phyloP scores from a whole-genome alignment of 2,797 vertebrate genomes.

The Melanotaenia boesemani region DNA sequence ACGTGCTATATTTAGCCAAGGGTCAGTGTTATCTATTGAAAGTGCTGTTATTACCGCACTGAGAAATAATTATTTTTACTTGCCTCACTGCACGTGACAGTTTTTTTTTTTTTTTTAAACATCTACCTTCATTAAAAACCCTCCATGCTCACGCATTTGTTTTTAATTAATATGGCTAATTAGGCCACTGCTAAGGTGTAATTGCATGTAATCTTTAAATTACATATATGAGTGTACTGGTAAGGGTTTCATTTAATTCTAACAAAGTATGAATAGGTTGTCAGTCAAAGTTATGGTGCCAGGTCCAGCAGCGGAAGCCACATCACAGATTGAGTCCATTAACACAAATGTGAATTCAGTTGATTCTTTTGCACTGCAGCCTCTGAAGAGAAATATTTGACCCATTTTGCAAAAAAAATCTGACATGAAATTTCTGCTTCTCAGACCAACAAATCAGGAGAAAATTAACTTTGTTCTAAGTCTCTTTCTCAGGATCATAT shows the following conservation, averaged over 20 bases:
- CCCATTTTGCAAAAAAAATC: neutral
- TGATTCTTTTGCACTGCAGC: neutral
- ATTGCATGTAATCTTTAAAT: neutral
- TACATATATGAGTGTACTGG: neutral
- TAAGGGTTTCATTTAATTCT: neutral
- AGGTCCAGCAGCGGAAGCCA: neutral
- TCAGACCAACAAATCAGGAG: too few relatives aligned
- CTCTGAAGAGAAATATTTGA: neutral
- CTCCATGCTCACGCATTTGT: neutral
- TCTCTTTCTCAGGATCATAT: too few relatives aligned
- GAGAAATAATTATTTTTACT: too few relatives aligned
- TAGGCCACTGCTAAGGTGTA: neutral
- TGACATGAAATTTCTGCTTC: neutral
- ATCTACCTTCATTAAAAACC: neutral
- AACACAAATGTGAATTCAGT: neutral
- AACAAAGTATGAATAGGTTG: neutral
- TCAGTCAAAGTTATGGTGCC: neutral
- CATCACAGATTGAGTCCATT: neutral
- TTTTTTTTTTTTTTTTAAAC: neutral
- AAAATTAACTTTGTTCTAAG: too few relatives aligned
- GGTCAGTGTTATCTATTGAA: neutral
- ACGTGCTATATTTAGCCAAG: neutral
- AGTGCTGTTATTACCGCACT: neutral
- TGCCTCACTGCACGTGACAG: neutral
- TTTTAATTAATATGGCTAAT: conserved; percentile 5